A percentile compares a stretch with the other conserved stretches of the same genome.
Evolutionary conservation across 2,888 invertebrate species (phyloP).

Genomic region (Polydrusus pterygomalis): DNA sequence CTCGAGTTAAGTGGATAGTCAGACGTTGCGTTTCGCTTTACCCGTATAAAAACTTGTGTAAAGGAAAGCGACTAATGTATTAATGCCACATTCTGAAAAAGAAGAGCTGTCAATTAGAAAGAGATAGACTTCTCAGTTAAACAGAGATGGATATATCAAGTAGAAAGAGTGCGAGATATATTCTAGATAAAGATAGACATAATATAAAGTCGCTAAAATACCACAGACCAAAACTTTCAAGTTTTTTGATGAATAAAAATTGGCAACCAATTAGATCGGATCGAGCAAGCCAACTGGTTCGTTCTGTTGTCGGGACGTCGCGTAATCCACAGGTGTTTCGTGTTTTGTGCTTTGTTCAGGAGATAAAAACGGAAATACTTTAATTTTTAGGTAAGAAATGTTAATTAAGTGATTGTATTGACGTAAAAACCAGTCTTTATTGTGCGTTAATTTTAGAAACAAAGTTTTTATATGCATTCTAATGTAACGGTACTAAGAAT

Average conservation of each 20-base stretch:
- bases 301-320: neutral
- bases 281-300: neutral
- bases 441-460: too few species aligned
- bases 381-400: slow-evolving; percentile 6
- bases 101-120: too few species aligned
- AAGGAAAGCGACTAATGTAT: too few species aligned
- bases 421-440: neutral
- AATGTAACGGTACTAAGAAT: slow-evolving; percentile 13
- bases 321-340: slow-evolving; percentile 33
- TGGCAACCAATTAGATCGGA: slow-evolving; percentile 5
- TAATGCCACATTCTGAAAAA: too few species aligned
- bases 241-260: too few species aligned
- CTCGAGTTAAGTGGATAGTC: too few species aligned
- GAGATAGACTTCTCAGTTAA: too few species aligned
- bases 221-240: neutral
- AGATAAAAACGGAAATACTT: slow-evolving; percentile 25
- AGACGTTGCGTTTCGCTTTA: too few species aligned
- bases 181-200: neutral
- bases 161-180: neutral
- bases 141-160: neutral
- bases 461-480: neutral
- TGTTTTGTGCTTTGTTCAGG: slow-evolving; percentile 31
- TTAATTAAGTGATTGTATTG: neutral
- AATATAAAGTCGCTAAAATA: neutral
- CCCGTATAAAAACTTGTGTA: too few species aligned